These are phyloP conservation scores for Atrina japonica DNA, from an alignment of 2,888 invertebrate species.

Conservation along the genomic window DNA sequence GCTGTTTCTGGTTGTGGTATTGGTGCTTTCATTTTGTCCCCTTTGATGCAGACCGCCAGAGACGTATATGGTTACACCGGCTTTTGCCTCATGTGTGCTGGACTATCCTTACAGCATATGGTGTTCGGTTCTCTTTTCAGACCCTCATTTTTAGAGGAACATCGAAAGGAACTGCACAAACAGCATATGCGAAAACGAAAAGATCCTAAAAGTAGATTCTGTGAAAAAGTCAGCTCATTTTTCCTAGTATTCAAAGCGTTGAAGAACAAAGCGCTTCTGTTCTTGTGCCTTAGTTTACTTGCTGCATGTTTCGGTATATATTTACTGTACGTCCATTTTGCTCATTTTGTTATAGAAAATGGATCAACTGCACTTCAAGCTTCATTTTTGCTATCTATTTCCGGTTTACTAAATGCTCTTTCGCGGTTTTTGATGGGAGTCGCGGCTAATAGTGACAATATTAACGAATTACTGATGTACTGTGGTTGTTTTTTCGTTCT, in stretches of 20 bases:
- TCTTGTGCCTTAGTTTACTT: slow-evolving; percentile 49
- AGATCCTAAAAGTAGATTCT: slow-evolving; percentile 29
- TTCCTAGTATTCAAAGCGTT: slow-evolving; percentile 49
- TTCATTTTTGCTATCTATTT: slow-evolving; percentile 47
- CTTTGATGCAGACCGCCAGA: slow-evolving; percentile 48
- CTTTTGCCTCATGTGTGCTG: slow-evolving; percentile 51
- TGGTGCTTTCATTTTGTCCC: slow-evolving; percentile 54
- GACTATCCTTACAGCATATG: slow-evolving; percentile 54
- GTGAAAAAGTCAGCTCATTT: slow-evolving; percentile 24
- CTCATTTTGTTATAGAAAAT: slow-evolving; percentile 44
- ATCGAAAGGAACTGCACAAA: not conserved
- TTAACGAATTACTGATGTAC: slow-evolving; percentile 54
- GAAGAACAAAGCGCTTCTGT: slow-evolving; percentile 47
- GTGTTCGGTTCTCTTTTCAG: slow-evolving; percentile 50
- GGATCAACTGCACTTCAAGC: slow-evolving; percentile 42
- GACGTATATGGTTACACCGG: slow-evolving; percentile 52
- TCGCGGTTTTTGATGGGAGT: slow-evolving; percentile 50
- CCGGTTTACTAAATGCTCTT: slow-evolving; percentile 49
- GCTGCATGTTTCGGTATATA: slow-evolving; percentile 54
- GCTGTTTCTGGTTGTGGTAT: slow-evolving; percentile 55
- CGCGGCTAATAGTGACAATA: slow-evolving; percentile 46
- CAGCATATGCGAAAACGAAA: slow-evolving; percentile 1
- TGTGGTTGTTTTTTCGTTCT: slow-evolving; percentile 49
- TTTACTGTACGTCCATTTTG: slow-evolving; percentile 59
- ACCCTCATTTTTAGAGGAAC: slow-evolving; percentile 54